Evolutionary conservation across 2,797 vertebrate species (phyloP).

Genomic region (Myotis findleyi): DNA sequence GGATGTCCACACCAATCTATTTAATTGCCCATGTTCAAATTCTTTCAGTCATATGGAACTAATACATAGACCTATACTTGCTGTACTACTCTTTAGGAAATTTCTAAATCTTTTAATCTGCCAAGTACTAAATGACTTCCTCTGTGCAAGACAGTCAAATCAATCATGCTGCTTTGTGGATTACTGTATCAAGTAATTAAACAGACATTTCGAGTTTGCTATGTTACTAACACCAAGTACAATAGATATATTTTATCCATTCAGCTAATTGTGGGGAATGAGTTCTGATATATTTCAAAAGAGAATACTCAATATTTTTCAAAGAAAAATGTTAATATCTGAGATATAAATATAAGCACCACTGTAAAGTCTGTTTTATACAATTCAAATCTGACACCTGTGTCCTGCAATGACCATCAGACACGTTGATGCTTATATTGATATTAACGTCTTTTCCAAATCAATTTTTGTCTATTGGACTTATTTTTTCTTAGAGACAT

Average conservation of each 20-base stretch:
- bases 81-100: background rate
- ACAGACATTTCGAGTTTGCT: background rate
- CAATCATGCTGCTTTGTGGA: background rate
- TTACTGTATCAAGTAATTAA: background rate
- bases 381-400: background rate
- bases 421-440: background rate
- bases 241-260: background rate
- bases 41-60: background rate
- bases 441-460: background rate
- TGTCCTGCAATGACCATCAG: background rate
- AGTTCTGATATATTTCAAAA: background rate
- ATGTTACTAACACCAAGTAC: background rate
- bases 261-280: background rate
- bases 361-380: background rate
- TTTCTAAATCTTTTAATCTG: conserved; percentile 33
- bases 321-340: background rate
- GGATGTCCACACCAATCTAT: background rate
- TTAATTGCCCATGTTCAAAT: background rate
- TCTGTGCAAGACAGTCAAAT: background rate
- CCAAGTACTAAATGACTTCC: background rate
- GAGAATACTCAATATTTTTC: background rate
- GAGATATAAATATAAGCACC: background rate
- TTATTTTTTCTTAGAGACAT: background rate
- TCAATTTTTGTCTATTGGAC: background rate
- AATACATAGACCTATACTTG: background rate